phyloP scores from a whole-genome alignment of 1,140 invertebrate species.

The Lysiphlebus fabarum region DNA sequence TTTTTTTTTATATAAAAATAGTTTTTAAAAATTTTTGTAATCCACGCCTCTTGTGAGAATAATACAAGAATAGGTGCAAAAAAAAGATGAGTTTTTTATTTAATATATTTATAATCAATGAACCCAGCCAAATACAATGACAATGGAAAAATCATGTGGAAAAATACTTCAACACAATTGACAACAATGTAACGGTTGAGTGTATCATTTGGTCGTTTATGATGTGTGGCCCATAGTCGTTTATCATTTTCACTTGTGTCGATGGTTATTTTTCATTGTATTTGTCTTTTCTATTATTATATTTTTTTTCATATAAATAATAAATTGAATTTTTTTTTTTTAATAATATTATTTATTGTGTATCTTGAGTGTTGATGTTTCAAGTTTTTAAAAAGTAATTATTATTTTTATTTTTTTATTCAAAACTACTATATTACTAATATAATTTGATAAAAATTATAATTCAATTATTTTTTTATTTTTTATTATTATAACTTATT shows the following conservation, averaged over 20 bases:
- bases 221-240: conserved; percentile 38
- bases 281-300: background rate
- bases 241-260: conserved; percentile 41
- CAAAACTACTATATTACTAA: too few species aligned
- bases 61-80: conserved; percentile 23
- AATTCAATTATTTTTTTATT: too few species aligned
- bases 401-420: background rate
- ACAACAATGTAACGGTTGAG: conserved; percentile 43
- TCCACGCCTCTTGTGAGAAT: conserved; percentile 19
- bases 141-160: conserved; percentile 17
- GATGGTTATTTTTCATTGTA: conserved; percentile 13
- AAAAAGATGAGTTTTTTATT: conserved; percentile 15
- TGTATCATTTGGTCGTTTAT: conserved; percentile 52
- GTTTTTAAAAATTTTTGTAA: background rate
- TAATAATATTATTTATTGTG: conserved; percentile 10
- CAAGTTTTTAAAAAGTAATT: background rate
- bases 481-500: too few species aligned
- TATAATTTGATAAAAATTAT: too few species aligned
- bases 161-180: conserved; percentile 7
- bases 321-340: background rate
- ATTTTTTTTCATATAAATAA: conserved; percentile 1
- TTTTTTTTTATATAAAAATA: too few species aligned
- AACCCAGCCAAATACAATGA: conserved; percentile 4
- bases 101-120: background rate
- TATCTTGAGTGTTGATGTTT: background rate